Evolutionary conservation across 2,113 vertebrate genomes (phyloP), one percentile per base, ranked within the genome.

Genomic region (Nesoenas mayeri): DNA sequence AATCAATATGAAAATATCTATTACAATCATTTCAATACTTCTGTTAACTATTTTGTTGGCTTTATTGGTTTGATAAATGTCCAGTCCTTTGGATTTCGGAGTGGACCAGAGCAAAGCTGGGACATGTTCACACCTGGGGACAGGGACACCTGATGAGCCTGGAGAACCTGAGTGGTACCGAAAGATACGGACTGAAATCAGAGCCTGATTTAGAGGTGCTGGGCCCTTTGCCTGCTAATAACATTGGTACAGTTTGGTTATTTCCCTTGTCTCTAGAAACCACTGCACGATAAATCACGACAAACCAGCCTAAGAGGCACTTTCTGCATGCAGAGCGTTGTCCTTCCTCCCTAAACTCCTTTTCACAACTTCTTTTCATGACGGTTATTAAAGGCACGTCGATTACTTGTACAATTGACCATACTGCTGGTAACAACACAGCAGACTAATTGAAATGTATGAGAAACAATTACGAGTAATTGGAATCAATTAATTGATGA

Each of bases 401-500:
- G 95, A 79, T 77, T 51, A 73, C 95, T 91, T 22, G 85, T 82
- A 54, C 93, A 89, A 97, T 91, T 92, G 89, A 51, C 89, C 81
- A 56, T 85, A 64, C 89, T 15, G 95, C 90, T 66, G 40, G 51
- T 56, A 95, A 96, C 97, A 83, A 93, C 96, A 56, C 87, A 79
- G 61, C 72, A 11, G 82, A 88, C 96, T 98, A 97, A 97, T 97
- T 98, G 98, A 97, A 97, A 98, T 81, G 97, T 96, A 97, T 94
- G 97, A 98, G 97, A 96, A 97, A 97, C 97, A 98, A 98, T 98
- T 97, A 98, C 47, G 16, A 89, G 96, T 98, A 97, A 98, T 97
- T 98, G 97, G 96, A 96, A 97, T 98, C 98, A 97, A 98, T 98
- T 98, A 97, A 98, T 97, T 96, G 95, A 97, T 86, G 94, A 97